phyloP scores from a whole-genome alignment of 2,113 vertebrate species.

The Atherinomorus stipes region DNA sequence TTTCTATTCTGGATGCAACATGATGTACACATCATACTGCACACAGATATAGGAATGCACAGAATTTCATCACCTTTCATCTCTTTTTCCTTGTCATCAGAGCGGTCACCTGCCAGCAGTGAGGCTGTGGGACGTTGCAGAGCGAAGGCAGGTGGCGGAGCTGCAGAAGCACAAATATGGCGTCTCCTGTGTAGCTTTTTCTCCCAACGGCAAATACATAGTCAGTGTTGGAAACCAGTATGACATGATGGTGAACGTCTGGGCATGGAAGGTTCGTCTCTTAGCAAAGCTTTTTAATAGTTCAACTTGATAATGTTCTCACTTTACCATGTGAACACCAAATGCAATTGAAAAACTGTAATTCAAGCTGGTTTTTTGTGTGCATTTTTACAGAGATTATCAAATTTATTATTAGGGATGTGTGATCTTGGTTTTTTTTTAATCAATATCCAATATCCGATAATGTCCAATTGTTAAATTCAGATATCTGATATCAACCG shows the following conservation, averaged over 20 bases:
- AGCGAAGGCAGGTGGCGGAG: constrained; percentile 88
- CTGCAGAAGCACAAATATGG: constrained; percentile 94
- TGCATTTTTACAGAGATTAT: no score
- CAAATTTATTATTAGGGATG: no score
- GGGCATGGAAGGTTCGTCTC: constrained; percentile 90
- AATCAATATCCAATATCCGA: no score
- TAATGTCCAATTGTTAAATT: no score
- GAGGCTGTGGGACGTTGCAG: constrained; percentile 92
- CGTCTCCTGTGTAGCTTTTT: constrained; percentile 93
- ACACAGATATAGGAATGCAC: background rate
- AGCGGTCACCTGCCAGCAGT: constrained; percentile 94
- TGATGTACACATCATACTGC: background rate
- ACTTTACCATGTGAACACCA: no score
- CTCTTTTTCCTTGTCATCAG: constrained; percentile 56
- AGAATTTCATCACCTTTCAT: background rate
- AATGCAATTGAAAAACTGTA: no score
- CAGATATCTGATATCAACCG: no score
- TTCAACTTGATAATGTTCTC: background rate
- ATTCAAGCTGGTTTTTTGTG: no score
- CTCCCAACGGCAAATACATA: constrained; percentile 93
- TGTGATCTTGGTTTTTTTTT: no score
- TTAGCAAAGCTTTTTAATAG: fast-evolving
- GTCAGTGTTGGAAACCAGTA: constrained; percentile 97
- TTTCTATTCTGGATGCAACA: background rate
- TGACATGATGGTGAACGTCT: constrained; percentile 97